phyloP scores from a whole-genome alignment of 35 echinoderm and acorn worm species.

The Hemicentrotus pulcherrimus region DNA sequence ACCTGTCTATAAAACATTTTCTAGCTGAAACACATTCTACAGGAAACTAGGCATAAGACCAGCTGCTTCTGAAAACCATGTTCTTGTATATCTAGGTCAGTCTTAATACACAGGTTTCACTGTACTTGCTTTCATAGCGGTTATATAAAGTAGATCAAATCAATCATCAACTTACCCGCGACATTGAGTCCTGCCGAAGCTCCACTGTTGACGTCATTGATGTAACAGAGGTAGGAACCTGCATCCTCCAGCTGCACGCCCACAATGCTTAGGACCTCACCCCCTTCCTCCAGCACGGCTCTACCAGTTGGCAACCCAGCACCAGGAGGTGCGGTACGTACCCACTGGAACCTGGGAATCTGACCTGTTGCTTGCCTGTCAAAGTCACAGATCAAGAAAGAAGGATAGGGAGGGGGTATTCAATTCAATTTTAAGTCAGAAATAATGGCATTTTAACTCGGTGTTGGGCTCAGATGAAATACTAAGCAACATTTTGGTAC shows the following conservation, averaged over 20 bases:
- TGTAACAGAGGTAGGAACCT: conserved; percentile 53
- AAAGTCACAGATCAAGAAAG: background rate
- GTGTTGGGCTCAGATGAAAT: no score
- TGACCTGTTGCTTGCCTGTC: background rate
- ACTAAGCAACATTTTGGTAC: no score
- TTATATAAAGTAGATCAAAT: no score
- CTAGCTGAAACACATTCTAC: no score
- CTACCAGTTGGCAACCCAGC: background rate
- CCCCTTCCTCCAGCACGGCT: background rate
- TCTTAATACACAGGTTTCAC: no score
- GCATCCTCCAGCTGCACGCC: conserved; percentile 58
- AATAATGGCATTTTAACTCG: no score
- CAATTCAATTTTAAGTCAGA: no score
- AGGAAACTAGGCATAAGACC: no score
- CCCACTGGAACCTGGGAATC: conserved; percentile 40
- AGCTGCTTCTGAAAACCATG: no score
- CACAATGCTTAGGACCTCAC: conserved; percentile 44
- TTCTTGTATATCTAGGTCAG: no score
- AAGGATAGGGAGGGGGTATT: no score
- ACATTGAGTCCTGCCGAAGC: background rate
- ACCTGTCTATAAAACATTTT: no score
- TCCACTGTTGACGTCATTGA: background rate
- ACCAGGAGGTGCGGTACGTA: conserved; percentile 29
- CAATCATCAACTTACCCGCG: background rate
- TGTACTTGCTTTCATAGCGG: background rate